phyloP scores from a whole-genome alignment of 2,888 invertebrate genomes.

The Cantharis flavilabris region DNA sequence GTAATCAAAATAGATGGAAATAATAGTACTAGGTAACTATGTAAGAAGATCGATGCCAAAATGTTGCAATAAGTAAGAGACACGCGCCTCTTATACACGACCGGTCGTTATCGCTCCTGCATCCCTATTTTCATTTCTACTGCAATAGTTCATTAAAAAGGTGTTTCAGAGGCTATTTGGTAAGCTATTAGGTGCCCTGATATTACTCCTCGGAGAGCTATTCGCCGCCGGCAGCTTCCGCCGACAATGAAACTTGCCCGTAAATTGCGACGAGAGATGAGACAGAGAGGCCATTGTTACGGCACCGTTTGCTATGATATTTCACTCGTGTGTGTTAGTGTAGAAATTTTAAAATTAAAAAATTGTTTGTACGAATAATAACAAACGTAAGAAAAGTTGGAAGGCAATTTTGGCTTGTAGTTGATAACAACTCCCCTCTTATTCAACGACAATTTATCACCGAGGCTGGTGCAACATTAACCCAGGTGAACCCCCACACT shows the following conservation, averaged over 20 bases:
- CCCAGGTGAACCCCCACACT: constrained; percentile 53
- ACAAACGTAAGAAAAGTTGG: constrained; percentile 32
- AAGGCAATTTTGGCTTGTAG: constrained; percentile 48
- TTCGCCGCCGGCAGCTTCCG: constrained; percentile 55
- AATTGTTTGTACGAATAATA: constrained; percentile 30
- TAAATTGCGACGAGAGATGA: constrained; percentile 32
- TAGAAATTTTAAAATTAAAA: constrained; percentile 29
- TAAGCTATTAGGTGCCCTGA: constrained; percentile 67
- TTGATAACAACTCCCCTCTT: constrained; percentile 52
- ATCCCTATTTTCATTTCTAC: constrained; percentile 59
- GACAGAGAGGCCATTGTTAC: constrained; percentile 24
- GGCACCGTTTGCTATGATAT: constrained; percentile 24
- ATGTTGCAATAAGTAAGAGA: constrained; percentile 4
- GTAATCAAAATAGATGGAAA: constrained; percentile 28
- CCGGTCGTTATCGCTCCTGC: constrained; percentile 34
- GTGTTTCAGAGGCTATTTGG: constrained; percentile 74
- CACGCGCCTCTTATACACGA: constrained; percentile 16
- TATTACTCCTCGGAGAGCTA: constrained; percentile 59
- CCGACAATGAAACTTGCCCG: constrained; percentile 55
- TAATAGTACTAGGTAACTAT: constrained; percentile 9
- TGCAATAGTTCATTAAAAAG: constrained; percentile 73
- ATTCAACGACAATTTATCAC: constrained; percentile 55
- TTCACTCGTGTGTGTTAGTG: constrained; percentile 22
- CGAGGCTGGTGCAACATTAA: constrained; percentile 52
- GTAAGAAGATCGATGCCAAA: constrained; percentile 6